A percentile compares a stretch with the other conserved stretches of the same genome.
Evolutionary conservation across 30 jellyfish, hydroid and myxozoan genomes (phyloP).

Genomic region (Rhopilema esculentum): DNA sequence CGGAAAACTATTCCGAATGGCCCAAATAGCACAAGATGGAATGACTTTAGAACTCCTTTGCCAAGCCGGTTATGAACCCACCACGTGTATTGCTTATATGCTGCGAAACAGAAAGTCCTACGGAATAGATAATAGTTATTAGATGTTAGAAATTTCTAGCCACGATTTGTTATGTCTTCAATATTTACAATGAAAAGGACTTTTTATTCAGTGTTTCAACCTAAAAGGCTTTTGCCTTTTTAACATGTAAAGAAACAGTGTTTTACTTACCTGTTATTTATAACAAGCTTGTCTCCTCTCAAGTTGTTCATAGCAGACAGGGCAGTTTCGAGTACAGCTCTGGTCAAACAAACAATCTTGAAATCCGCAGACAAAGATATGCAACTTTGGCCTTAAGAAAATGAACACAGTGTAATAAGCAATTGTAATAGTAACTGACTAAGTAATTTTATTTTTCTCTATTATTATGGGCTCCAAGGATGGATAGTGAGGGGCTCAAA

Average conservation of each 20-base stretch:
- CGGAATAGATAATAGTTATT: not conserved
- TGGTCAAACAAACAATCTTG: slow-evolving; percentile 25
- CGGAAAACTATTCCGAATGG: slow-evolving; percentile 48
- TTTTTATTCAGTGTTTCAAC: not conserved
- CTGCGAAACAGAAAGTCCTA: slow-evolving; percentile 42
- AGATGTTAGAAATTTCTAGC: not conserved
- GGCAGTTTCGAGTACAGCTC: slow-evolving; percentile 34
- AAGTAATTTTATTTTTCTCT: not conserved
- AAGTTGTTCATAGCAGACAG: slow-evolving; percentile 40
- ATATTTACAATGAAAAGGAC: not conserved
- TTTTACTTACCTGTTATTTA: slow-evolving; percentile 3
- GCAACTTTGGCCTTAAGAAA: slow-evolving; percentile 3
- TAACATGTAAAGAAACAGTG: not conserved
- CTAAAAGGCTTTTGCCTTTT: not conserved
- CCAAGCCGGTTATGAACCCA: slow-evolving; percentile 71
- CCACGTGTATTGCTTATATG: slow-evolving; percentile 69
- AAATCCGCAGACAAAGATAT: slow-evolving; percentile 15
- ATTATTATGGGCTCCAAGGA: not conserved
- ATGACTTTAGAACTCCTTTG: slow-evolving; percentile 51
- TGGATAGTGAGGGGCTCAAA: not conserved
- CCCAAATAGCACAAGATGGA: slow-evolving; percentile 66
- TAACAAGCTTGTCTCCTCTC: slow-evolving; percentile 30
- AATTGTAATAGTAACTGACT: not conserved
- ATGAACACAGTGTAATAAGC: not conserved
- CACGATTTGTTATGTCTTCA: not conserved